phyloP scores from a whole-genome alignment of 2,113 vertebrate genomes.

The Alaudala cheleensis region DNA sequence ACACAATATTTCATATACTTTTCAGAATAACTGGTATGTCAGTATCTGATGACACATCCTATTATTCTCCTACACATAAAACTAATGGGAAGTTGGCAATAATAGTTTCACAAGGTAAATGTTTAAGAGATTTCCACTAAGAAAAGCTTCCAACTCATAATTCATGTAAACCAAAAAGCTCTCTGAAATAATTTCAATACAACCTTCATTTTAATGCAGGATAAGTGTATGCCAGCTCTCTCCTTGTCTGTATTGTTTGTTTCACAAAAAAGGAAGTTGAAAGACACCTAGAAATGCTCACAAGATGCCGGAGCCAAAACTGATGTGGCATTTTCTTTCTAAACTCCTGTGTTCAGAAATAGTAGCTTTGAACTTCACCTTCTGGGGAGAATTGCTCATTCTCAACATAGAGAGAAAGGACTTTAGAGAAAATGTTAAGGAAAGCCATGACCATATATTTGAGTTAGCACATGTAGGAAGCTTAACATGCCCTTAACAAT shows the following conservation, averaged over 20 bases:
- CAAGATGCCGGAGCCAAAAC: background rate
- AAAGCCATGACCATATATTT: background rate
- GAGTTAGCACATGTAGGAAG: background rate
- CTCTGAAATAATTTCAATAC: background rate
- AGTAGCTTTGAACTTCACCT: constrained; percentile 49
- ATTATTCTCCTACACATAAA: background rate
- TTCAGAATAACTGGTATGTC: background rate
- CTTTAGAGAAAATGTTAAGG: background rate
- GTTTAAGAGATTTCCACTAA: background rate
- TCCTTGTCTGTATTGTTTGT: background rate
- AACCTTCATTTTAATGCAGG: background rate
- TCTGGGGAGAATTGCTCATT: constrained; percentile 8
- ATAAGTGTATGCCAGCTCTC: background rate
- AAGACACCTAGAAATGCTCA: constrained; percentile 5
- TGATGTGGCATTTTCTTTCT: constrained; percentile 18
- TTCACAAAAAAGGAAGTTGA: constrained; percentile 45
- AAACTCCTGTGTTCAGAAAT: background rate
- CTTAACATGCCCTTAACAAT: background rate
- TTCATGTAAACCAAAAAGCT: background rate
- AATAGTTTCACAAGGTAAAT: background rate
- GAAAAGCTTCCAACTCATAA: background rate
- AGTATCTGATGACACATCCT: background rate
- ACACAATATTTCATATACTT: background rate
- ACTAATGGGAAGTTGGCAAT: background rate
- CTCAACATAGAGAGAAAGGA: background rate